Evolutionary conservation across 1,140 invertebrate species (phyloP), one percentile per base, ranked within the genome.

Genomic region (Solen grandis): DNA sequence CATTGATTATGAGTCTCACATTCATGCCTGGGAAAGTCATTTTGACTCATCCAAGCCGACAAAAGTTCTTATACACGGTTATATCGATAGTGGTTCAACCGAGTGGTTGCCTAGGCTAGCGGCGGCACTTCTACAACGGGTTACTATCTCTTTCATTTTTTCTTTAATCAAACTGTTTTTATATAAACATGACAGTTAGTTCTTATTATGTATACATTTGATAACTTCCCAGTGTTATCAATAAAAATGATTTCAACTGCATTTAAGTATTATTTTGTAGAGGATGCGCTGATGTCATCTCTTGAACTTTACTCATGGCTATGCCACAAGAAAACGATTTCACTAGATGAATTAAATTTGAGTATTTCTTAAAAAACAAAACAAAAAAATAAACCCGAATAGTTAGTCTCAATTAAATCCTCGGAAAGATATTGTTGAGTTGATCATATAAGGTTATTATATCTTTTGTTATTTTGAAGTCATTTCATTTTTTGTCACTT

Each of bases 191-290:
- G n/a, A n/a, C n/a, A n/a, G n/a, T n/a, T n/a, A n/a, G 41, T 46
- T 19, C 41, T 8, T 10, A 46, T 46, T 46, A 10, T 46, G 41
- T 10, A 46, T 46, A 46, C 41, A 8, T 46, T 10, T 10, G 19
- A 46, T 46, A 46, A 46, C 8, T 46, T 46, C 41, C 41, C 8
- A 46, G 19, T 46, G 19, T 10, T 95, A 97, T 85, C 95, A 10
- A 41, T 25, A 29, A 66, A 14, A 5, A 13, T 35, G 22, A 66
- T 14, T n/a, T 35, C 36, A 41, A 66, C 36, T 25, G 41, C 22
- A 35, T 25, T 14, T n/a, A 38, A 2, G 41, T 25, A 38, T 25
- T 36, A 36, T 4, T 66, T 22, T 10, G 22, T 66, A 2, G 33
- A 22, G 3, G 29, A 38, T 66, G 10, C 41, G 16, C 16, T 46